Conservation (phyloP, 2,113 vertebrate species). For the Australoheros scitulus region DNA sequence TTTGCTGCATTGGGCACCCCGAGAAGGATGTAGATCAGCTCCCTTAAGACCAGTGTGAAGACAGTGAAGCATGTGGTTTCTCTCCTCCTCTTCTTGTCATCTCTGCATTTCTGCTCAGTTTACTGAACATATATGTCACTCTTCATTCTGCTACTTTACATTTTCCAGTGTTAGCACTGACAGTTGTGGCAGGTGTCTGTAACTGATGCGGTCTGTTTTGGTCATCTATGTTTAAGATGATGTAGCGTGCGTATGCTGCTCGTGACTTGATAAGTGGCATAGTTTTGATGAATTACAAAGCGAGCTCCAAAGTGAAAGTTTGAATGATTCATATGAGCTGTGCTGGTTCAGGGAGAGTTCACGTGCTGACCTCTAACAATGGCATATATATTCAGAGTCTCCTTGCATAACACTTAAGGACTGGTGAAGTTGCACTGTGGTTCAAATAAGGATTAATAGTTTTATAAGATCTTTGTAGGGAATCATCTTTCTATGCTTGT, state of each 20-base stretch:
- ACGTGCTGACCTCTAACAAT: constrained; percentile 43
- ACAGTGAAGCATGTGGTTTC: not conserved
- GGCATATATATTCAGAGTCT: constrained; percentile 25
- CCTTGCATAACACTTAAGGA: constrained; percentile 7
- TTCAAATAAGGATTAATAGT: constrained; percentile 3
- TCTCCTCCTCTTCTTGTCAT: constrained; percentile 11
- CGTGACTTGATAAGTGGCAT: constrained; percentile 44
- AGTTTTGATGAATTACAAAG: constrained; percentile 25
- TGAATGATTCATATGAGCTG: constrained; percentile 22
- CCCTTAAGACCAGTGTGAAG: constrained; percentile 44
- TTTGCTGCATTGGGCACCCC: constrained; percentile 17
- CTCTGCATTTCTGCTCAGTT: not conserved
- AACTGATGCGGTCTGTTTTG: not conserved
- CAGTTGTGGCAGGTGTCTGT: not conserved
- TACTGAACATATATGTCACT: not conserved
- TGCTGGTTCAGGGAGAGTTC: constrained; percentile 20
- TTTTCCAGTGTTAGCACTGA: not conserved
- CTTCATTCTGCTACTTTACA: not conserved
- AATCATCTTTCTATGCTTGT: not conserved
- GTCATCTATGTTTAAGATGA: not conserved
- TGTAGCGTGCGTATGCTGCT: constrained; percentile 4
- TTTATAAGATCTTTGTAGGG: not conserved
- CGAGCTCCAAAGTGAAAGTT: constrained; percentile 31
- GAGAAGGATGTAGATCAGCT: constrained; percentile 57
- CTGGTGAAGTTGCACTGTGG: not conserved